Evolutionary conservation across 2,113 vertebrate genomes (phyloP), one percentile per base, ranked within the genome.

Genomic region (Gallinago undulata): DNA sequence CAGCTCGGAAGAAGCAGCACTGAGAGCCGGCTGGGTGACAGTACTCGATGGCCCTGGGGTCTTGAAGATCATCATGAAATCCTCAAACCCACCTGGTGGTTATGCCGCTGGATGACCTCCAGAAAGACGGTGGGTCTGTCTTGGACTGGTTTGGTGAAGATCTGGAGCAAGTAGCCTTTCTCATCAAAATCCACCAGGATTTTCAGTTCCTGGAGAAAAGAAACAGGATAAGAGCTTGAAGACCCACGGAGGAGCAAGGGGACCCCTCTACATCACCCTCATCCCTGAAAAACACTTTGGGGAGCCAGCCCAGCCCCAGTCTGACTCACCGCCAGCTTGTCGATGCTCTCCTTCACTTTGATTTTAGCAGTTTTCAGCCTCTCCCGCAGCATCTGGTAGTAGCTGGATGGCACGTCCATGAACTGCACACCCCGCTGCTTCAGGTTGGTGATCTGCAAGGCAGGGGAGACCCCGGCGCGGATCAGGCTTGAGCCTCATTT

Each of bases 51-150:
- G 43, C 35, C 33, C 48, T 7, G 22, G 43, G 92, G 45, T 68
- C 43, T 77, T 3, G 0, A 11, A 14, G 60, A 30, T 12, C n/a
- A 12, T 9, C 0, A 0, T 19, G 75, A 94, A 33, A 41, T 14
- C 72, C 55, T 47, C 63, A 78, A 39, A 94, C 97, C 53, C 70
- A 99, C 99, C 98, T 99, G 99, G 95, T 99, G 99, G 93, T 99
- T 99, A 79, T 99, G 97, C 90, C 99, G 98, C 97, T 99, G 99
- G 89, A 99, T 99, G 89, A 99, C 98, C 86, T 99, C 99, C 95
- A 99, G 97, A 79, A 99, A 99, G 62, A 99, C 98, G 0, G 99
- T 99, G 83, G 99, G 99, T n/a, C 99, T 98, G 97, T 99, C 99
- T 96, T 99, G 99, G 55, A 99, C 96, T 3, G 99, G 99, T 84